Evolutionary conservation across 1,140 invertebrate species (phyloP), one percentile per base, ranked within the genome.

Genomic region (Hydropsyche tenuis): DNA sequence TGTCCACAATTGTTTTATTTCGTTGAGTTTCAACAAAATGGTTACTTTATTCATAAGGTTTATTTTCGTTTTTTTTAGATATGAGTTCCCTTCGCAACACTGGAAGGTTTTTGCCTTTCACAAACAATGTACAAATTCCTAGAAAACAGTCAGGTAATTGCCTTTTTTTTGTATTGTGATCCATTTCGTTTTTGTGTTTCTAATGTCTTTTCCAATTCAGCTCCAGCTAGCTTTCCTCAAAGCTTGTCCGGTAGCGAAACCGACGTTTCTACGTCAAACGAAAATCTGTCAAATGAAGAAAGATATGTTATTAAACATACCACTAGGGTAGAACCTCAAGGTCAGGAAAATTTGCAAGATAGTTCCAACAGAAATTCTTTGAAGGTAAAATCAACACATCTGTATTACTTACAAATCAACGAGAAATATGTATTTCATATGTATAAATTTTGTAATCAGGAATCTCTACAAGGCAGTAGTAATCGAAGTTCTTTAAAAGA

Each of bases 271-370:
- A 94, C 94, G 30, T 96, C 94, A 6, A 94, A 92, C 75, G 94
- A 96, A 83, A 96, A 96, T 83, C 84, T 96, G 73, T 95, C 93
- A 42, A 89, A 91, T 80, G 93, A 95, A 83, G 93, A 95, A 81
- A 87, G 92, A 75, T 93, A 93, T 86, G 92, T 94, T 16, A 90
- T 95, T 73, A 85, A 89, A 74, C 92, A 94, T 76, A 94, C 91
- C 14, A 89, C 92, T 16, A 85, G 95, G 42, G 95, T 96, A 80
- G 95, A 97, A 81, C 95, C 95, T 11, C 95, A 96, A 83, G 95
- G 95, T 5, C 94, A 96, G 83, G 95, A 97, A 82, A 93, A 91
- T 83, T 84, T 89, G 46, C 87, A 87, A 75, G 86, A 88, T 75
- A 76, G 71, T 37, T 82, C 81, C 62, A 83, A 82, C 45, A 81